Evolutionary conservation across 2,888 invertebrate genomes (phyloP).

Genomic region (Doris montereyensis): DNA sequence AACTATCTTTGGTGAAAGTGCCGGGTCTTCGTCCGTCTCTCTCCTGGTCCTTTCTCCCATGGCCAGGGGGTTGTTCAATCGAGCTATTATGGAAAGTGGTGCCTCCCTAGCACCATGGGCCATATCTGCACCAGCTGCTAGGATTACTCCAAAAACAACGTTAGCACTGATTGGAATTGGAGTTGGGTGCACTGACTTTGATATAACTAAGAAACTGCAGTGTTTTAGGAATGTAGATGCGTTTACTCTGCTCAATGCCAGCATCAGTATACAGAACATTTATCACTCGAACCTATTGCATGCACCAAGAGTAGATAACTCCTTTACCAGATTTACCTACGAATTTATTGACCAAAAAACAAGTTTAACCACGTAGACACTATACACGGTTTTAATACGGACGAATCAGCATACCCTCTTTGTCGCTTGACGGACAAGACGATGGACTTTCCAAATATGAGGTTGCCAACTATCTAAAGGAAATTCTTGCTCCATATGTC

Average conservation of each 20-base stretch:
- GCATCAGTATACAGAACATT: neutral
- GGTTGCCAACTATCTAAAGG: neutral
- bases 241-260: constrained; percentile 17
- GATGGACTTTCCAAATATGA: neutral
- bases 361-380: constrained; percentile 31
- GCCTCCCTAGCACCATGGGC: constrained; percentile 28
- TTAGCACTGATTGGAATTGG: neutral
- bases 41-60: constrained; percentile 43
- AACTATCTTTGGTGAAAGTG: constrained; percentile 53
- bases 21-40: constrained; percentile 48
- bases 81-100: constrained; percentile 39
- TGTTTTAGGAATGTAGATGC: constrained; percentile 32
- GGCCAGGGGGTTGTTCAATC: constrained; percentile 29
- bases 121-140: neutral
- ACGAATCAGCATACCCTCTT: too few relatives aligned
- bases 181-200: constrained; percentile 6
- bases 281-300: neutral
- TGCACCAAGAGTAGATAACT: neutral
- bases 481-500: neutral
- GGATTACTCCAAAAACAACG: neutral
- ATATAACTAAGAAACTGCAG: neutral
- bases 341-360: neutral
- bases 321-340: constrained; percentile 15
- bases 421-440: neutral
- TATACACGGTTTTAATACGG: constrained; percentile 21